Conservation (phyloP, 2,113 vertebrate genomes). For the Plotosus lineatus region DNA sequence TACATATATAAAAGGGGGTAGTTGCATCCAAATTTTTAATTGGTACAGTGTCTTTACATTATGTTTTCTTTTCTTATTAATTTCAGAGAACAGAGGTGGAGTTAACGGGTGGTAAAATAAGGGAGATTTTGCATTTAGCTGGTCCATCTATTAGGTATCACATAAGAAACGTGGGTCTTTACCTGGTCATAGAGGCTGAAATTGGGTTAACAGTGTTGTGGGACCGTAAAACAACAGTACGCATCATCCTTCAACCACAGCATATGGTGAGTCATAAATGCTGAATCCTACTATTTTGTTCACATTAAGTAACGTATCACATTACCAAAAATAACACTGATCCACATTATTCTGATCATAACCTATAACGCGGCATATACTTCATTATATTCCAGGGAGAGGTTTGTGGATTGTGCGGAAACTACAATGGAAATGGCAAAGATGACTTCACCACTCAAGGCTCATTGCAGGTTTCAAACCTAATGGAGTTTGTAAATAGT, state of each 20-base stretch:
- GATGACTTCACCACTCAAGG: conserved; percentile 89
- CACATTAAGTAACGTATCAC: background rate
- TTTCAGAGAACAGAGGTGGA: conserved; percentile 80
- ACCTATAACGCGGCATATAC: background rate
- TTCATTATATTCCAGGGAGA: conserved; percentile 70
- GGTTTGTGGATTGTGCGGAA: conserved; percentile 93
- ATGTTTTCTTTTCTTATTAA: background rate
- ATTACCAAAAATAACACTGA: background rate
- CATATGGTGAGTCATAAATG: conserved; percentile 74
- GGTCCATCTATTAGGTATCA: conserved; percentile 67
- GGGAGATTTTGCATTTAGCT: conserved; percentile 54
- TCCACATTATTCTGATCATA: background rate
- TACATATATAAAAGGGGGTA: too few species aligned
- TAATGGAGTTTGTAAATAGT: conserved; percentile 87
- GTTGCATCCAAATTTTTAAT: too few species aligned
- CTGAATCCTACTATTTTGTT: background rate
- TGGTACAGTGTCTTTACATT: background rate
- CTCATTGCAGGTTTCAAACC: conserved; percentile 71
- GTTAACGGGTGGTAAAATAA: conserved; percentile 71
- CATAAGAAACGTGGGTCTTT: conserved; percentile 79
- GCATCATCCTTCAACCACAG: conserved; percentile 78
- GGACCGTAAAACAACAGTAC: conserved; percentile 89
- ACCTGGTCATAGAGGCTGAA: conserved; percentile 81
- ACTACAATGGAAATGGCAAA: conserved; percentile 82
- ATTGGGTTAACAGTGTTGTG: conserved; percentile 85